Percentiles rank a stretch among this genome's conserved stretches.
Evolutionary conservation across 2,888 invertebrate species (phyloP).

Genomic region (Melipona beecheii): DNA sequence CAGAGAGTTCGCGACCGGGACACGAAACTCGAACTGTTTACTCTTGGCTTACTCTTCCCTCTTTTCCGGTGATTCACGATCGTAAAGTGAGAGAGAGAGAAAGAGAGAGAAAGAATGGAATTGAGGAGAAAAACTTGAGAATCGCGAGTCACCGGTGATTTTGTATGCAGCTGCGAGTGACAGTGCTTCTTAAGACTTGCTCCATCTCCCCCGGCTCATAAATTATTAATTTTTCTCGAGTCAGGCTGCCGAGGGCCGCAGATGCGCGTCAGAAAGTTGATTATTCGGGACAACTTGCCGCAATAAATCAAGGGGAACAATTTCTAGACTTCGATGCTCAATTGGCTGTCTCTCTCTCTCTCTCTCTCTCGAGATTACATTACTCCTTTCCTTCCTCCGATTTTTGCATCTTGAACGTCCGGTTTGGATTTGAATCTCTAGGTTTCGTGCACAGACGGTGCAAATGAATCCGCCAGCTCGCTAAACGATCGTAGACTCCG

Average conservation of each 20-base stretch:
- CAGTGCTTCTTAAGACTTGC: conserved; percentile 16
- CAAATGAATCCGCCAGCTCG: not conserved
- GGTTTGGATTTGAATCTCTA: not conserved
- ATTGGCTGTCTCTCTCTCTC: not conserved
- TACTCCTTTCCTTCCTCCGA: not conserved
- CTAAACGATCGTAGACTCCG: not conserved
- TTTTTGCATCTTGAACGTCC: not conserved
- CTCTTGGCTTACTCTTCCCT: conserved; percentile 8
- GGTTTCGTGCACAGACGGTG: not conserved
- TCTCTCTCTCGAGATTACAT: not conserved
- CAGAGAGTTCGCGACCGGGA: conserved; percentile 16
- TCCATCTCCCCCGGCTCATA: conserved; percentile 5
- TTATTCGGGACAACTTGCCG: conserved; percentile 14
- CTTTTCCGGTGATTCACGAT: conserved; percentile 33
- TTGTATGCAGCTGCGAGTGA: conserved; percentile 29
- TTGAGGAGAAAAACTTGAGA: conserved; percentile 22
- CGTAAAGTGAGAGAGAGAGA: not conserved
- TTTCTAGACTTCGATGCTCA: conserved; percentile 5
- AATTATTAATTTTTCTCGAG: conserved; percentile 33
- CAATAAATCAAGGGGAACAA: conserved; percentile 8
- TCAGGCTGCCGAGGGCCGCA: not conserved
- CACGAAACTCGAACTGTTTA: conserved; percentile 36
- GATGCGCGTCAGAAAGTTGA: conserved; percentile 28
- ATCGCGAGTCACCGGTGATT: conserved; percentile 26
- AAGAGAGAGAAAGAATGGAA: not conserved